phyloP scores from a whole-genome alignment of 2,888 invertebrate species.

The Meliscaeva auricollis region DNA sequence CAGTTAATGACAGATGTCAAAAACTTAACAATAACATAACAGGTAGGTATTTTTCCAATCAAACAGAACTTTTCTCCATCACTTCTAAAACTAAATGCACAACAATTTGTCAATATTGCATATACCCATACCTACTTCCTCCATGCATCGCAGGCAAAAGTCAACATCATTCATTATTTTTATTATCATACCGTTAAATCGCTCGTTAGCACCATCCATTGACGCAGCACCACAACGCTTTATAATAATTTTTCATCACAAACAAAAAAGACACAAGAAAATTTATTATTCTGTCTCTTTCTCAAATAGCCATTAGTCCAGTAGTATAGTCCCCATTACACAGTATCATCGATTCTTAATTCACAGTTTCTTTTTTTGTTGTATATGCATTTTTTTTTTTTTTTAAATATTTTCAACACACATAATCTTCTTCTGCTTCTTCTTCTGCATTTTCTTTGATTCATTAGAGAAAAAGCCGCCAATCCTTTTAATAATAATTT shows the following conservation, averaged over 20 bases:
- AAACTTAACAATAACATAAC: too few species aligned
- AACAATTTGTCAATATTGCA: slow-evolving; percentile 29
- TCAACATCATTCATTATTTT: slow-evolving; percentile 17
- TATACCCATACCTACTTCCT: neutral
- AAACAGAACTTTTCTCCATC: too few species aligned
- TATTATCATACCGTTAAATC: slow-evolving; percentile 41
- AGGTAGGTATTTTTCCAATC: too few species aligned
- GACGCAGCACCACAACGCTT: slow-evolving; percentile 13
- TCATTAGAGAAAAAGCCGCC: slow-evolving; percentile 40
- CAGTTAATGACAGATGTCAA: too few species aligned
- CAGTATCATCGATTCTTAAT: slow-evolving; percentile 17
- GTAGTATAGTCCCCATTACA: neutral
- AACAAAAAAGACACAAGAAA: neutral
- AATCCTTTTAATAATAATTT: slow-evolving; percentile 29
- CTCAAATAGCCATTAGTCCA: neutral
- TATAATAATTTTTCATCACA: slow-evolving; percentile 14
- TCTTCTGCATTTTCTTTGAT: slow-evolving; percentile 1
- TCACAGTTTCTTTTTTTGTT: neutral
- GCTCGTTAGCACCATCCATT: slow-evolving; percentile 31
- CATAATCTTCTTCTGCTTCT: slow-evolving; percentile 10
- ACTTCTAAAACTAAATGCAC: too few species aligned
- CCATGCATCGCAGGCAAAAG: neutral
- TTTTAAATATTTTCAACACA: neutral
- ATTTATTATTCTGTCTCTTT: neutral
- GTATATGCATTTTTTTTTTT: neutral